Evolutionary conservation across 2,888 invertebrate species (phyloP).

Genomic region (Pristionchus exspectatus): DNA sequence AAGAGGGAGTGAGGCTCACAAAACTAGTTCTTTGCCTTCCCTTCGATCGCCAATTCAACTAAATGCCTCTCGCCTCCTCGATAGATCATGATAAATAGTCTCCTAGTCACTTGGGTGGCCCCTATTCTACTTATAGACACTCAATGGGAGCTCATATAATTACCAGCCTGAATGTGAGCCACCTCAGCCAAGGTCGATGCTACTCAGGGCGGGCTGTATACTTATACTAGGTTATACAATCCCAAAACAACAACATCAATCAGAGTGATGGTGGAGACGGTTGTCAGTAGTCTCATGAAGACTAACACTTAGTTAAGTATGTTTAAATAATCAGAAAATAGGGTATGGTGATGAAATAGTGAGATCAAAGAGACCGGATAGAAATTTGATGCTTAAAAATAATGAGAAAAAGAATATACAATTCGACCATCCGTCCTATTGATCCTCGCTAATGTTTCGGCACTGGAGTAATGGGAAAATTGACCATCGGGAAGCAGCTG

Average conservation of each 20-base stretch:
- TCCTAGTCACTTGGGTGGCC: not conserved
- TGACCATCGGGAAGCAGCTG: slow-evolving; percentile 20
- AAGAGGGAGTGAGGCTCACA: slow-evolving; percentile 36
- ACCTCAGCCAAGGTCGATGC: not conserved
- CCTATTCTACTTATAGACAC: not conserved
- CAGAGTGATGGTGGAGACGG: not conserved
- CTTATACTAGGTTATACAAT: not conserved
- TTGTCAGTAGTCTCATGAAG: too few relatives aligned
- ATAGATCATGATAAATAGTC: not conserved
- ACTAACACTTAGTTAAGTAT: not conserved
- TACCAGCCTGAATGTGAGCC: not conserved
- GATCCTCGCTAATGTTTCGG: too few relatives aligned
- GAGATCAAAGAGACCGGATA: too few relatives aligned
- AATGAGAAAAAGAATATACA: not conserved
- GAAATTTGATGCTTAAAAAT: not conserved
- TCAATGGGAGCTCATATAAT: not conserved
- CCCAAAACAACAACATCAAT: not conserved
- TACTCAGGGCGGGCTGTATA: not conserved
- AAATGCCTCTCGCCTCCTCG: not conserved
- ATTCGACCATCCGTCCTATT: not conserved
- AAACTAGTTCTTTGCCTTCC: slow-evolving; percentile 52
- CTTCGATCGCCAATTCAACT: slow-evolving; percentile 1
- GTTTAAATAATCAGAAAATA: not conserved
- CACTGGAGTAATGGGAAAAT: too few relatives aligned
- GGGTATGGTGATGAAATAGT: too few relatives aligned